Evolutionary conservation across 1,140 invertebrate species (phyloP).

Genomic region (Lanistes nyassanus): DNA sequence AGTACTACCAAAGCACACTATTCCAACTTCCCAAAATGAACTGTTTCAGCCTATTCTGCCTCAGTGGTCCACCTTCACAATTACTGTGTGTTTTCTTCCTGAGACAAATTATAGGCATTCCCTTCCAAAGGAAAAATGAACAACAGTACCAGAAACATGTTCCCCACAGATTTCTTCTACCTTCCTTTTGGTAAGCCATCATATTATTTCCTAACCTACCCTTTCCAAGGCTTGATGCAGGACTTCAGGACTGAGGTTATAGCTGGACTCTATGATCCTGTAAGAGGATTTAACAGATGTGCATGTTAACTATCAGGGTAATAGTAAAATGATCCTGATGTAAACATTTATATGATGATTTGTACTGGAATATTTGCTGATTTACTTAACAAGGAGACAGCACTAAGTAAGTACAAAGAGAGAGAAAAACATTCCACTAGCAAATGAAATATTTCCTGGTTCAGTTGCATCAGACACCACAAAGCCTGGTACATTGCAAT

Average conservation of each 20-base stretch:
- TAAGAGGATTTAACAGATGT: slow-evolving; percentile 12
- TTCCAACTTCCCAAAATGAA: too few species aligned
- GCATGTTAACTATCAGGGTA: slow-evolving; percentile 3
- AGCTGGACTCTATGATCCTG: slow-evolving; percentile 45
- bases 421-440: neutral
- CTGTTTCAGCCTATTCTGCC: too few species aligned
- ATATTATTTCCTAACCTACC: slow-evolving; percentile 37
- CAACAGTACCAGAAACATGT: neutral
- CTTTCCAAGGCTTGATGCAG: slow-evolving; percentile 42
- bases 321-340: neutral
- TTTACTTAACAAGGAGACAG: too few species aligned
- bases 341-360: neutral
- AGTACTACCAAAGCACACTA: too few species aligned
- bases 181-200: too few species aligned
- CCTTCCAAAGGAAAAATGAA: neutral
- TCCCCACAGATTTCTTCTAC: too few species aligned
- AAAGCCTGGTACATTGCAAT: too few species aligned
- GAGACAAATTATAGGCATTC: neutral
- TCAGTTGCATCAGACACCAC: too few species aligned
- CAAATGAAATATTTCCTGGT: neutral
- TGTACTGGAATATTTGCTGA: neutral
- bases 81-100: too few species aligned
- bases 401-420: too few species aligned
- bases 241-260: slow-evolving; percentile 42
- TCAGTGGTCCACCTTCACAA: neutral